These are phyloP conservation scores for Bagarius yarrelli DNA, from an alignment of 2,113 vertebrate genomes.

Conservation along the genomic window DNA sequence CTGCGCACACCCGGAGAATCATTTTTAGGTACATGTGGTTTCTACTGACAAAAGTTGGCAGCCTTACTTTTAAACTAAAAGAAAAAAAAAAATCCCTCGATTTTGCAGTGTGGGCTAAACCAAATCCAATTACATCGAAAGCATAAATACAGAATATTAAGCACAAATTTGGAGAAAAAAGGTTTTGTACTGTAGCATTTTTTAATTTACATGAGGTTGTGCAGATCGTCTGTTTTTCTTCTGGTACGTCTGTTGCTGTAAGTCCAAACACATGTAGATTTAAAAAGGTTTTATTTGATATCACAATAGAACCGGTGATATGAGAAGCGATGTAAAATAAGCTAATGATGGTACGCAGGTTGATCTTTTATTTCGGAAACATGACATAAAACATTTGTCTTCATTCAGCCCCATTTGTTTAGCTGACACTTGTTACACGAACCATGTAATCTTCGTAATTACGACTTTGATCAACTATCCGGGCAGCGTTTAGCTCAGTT, in stretches of 20 bases:
- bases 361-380: neutral
- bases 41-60: conserved; percentile 55
- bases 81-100: conserved; percentile 26
- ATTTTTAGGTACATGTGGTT: conserved; percentile 66
- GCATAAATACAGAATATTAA: conserved; percentile 22
- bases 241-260: conserved; percentile 53
- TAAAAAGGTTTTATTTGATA: conserved; percentile 69
- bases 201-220: too few species aligned
- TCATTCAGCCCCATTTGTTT: conserved; percentile 21
- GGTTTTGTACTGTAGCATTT: too few species aligned
- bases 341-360: neutral
- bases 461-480: conserved; percentile 36
- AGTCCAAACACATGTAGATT: conserved; percentile 68
- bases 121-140: conserved; percentile 53
- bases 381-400: conserved; percentile 27
- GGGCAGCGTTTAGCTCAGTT: conserved; percentile 49
- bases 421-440: conserved; percentile 28
- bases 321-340: conserved; percentile 53
- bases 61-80: neutral
- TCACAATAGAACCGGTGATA: conserved; percentile 64
- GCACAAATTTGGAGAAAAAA: conserved; percentile 24
- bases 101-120: conserved; percentile 47
- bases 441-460: conserved; percentile 33
- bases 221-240: too few species aligned
- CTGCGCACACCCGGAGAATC: conserved; percentile 59